These are phyloP conservation scores for Callipepla squamata DNA, from an alignment of 2,113 vertebrate genomes.

Conservation along the genomic window DNA sequence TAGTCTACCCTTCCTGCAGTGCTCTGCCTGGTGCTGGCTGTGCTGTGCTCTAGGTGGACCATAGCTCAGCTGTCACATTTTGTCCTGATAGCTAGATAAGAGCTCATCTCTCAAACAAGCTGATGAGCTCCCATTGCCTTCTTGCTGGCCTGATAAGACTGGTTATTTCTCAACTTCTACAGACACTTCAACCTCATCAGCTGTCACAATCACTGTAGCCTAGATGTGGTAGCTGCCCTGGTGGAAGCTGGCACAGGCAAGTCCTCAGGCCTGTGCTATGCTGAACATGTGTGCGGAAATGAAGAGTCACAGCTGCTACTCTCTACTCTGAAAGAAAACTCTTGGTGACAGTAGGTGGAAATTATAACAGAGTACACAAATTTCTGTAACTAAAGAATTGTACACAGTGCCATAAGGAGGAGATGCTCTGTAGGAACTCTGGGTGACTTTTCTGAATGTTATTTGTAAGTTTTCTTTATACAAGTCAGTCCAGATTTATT, in stretches of 20 bases:
- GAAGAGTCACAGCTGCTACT: neutral
- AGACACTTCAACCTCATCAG: slow-evolving; percentile 8
- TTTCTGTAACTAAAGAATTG: too few species aligned
- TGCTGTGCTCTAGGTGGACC: neutral
- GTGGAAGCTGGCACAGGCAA: slow-evolving; percentile 52
- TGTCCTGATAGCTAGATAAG: neutral
- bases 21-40: neutral
- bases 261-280: neutral
- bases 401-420: too few species aligned
- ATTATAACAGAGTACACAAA: neutral
- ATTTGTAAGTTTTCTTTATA: neutral
- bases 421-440: neutral
- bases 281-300: neutral
- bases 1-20: too few species aligned
- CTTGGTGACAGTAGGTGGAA: neutral
- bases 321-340: neutral
- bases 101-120: neutral
- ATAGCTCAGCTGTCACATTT: neutral
- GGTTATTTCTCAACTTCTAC: slow-evolving; percentile 36
- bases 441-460: neutral
- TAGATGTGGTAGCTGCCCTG: neutral
- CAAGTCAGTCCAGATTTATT: neutral
- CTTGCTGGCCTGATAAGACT: slow-evolving; percentile 24
- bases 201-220: neutral
- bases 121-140: neutral